These are phyloP conservation scores for Bucorvus abyssinicus DNA, from an alignment of 2,797 vertebrate species.

Conservation along the genomic window DNA sequence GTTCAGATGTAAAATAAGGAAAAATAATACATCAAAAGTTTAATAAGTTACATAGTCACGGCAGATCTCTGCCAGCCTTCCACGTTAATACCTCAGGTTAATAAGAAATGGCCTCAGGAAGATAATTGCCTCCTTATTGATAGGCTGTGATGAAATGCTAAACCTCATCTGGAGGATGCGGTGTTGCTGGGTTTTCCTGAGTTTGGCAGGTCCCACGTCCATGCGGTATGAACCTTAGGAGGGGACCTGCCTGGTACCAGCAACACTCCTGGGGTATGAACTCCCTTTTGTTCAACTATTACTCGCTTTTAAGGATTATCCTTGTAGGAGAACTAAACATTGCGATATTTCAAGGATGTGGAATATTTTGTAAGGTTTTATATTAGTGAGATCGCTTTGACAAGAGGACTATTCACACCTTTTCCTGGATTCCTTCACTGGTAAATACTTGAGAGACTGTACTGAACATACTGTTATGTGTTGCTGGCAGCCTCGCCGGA, in stretches of 20 bases:
- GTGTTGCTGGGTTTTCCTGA: neutral
- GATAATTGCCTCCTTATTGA: neutral
- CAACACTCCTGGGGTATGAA: neutral
- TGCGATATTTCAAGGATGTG: neutral
- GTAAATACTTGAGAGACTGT: constrained; percentile 12
- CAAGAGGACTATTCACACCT: constrained; percentile 23
- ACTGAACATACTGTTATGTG: constrained; percentile 24
- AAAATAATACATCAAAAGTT: constrained; percentile 51
- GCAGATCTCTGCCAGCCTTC: constrained; percentile 8
- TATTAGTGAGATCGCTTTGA: neutral
- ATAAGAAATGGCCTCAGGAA: constrained; percentile 4
- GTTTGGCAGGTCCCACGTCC: neutral
- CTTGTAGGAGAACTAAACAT: neutral
- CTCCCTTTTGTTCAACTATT: neutral
- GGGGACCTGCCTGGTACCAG: neutral
- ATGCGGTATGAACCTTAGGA: neutral
- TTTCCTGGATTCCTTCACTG: constrained; percentile 16
- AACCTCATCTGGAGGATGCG: neutral
- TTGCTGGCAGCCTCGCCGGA: neutral
- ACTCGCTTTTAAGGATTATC: neutral
- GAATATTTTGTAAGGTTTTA: neutral
- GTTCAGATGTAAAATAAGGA: constrained; percentile 31
- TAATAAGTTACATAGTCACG: constrained; percentile 21
- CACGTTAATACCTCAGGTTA: neutral
- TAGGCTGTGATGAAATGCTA: neutral